Base-by-base conservation (phyloP, 2,113 vertebrate genomes). In the Nettapus auritus region DNA sequence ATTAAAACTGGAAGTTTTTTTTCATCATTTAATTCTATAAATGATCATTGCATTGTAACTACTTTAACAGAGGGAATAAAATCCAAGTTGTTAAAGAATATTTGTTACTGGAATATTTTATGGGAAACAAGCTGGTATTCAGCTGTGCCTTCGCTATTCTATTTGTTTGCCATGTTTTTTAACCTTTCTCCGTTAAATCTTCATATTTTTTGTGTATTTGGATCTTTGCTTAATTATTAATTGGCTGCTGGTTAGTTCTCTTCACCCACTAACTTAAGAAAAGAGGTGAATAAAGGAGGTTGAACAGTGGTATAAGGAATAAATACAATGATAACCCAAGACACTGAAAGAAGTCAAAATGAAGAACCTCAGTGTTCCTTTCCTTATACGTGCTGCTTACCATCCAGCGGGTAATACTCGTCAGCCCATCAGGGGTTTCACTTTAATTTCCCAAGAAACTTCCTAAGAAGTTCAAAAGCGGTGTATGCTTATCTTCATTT, bases 391-490 rank as follows among this genome's bases (percentile, higher is more conserved):
- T 9, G 7, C 71, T 28, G 11, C 11, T 7, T 21, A 11, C 10
- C 1, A 4, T 63, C 20, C 33, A 86, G 4, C 16, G 21, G 33
- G 0, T 62, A 53, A 57, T 4, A 4, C 7, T 70, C 1, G 25
- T 1, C 2, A 3, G 3, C 26, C 38, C 28, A 29, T 18, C 11
- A 2, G 11, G 28, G 12, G 16, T 80, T 89, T 82, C 31, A 20
- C 17, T 71, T 34, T 69, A 0, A 0, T 74, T 82, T 89, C 28
- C 23, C 4, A 0, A 76, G 25, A 29, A 79, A 29, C 26, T 85
- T 92, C 19, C 4, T 8, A 25, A 60, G 36, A 52, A 57, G 17
- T 82, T 67, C 8, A 70, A 70, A 88, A 77, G 67, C 29, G 62
- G 1, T 81, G 59, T 29, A 3, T 63, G 25, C 60, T 91, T 77